These are phyloP conservation scores for Cladopsammia gracilis DNA, from an alignment of 64 coral and sea anemone genomes.

Conservation along the genomic window DNA sequence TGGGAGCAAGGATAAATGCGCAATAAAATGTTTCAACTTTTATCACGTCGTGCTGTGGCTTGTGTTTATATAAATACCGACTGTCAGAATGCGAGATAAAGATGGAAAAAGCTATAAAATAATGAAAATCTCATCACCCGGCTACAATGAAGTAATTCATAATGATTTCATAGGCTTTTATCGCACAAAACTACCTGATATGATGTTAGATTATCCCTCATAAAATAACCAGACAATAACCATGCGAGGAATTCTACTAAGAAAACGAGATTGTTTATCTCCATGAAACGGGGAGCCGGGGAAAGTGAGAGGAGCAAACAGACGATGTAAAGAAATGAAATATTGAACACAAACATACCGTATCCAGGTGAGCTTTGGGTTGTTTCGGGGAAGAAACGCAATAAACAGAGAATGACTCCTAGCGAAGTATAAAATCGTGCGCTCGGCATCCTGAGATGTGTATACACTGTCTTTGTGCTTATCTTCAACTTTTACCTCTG, in stretches of 20 bases:
- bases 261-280: not conserved
- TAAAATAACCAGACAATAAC: too few relatives aligned
- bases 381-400: not conserved
- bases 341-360: not conserved
- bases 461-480: not conserved
- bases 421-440: not conserved
- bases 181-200: too few relatives aligned
- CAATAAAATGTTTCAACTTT: not conserved
- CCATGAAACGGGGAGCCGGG: too few relatives aligned
- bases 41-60: not conserved
- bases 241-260: too few relatives aligned
- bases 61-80: not conserved
- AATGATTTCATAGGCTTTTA: too few relatives aligned
- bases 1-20: not conserved
- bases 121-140: too few relatives aligned
- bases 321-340: not conserved
- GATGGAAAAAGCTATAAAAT: too few relatives aligned
- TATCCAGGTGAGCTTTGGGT: constrained; percentile 22
- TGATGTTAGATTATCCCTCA: too few relatives aligned
- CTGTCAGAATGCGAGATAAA: not conserved
- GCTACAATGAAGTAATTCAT: too few relatives aligned
- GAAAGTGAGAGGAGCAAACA: not conserved
- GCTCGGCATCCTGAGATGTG: not conserved
- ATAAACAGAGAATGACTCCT: not conserved
- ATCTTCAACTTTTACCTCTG: not conserved